Conservation (phyloP, 2,113 vertebrate species). For the Panthera uncia region DNA sequence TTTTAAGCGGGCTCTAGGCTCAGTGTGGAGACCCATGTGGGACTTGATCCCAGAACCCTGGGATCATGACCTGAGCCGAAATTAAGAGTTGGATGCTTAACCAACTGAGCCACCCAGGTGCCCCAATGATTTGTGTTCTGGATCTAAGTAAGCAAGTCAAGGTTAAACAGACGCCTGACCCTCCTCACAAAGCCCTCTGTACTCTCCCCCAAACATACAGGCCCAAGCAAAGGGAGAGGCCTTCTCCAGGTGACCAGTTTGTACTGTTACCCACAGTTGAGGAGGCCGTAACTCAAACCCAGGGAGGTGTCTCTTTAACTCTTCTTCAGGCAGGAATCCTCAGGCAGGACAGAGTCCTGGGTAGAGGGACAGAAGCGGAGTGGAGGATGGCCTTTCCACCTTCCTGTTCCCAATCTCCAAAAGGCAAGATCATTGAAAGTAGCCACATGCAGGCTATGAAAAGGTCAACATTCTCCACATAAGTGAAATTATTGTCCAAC, state of each 20-base stretch:
- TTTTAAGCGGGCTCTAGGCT: no score
- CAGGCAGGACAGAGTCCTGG: neutral
- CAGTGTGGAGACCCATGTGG: no score
- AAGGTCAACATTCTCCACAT: neutral
- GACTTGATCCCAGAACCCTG: no score
- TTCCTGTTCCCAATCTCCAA: neutral
- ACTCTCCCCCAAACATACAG: neutral
- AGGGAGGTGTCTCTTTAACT: neutral
- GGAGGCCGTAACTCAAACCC: neutral
- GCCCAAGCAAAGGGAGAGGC: neutral
- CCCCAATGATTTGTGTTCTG: neutral
- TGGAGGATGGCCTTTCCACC: neutral
- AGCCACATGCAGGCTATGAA: neutral
- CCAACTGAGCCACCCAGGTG: no score
- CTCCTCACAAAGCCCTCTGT: neutral
- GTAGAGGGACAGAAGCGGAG: neutral
- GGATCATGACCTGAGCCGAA: no score
- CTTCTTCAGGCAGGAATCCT: neutral
- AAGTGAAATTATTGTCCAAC: neutral
- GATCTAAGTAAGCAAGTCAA: neutral
- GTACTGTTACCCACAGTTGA: no score
- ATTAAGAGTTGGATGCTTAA: no score
- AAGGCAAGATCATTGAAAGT: neutral
- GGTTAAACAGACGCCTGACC: neutral
- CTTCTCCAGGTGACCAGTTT: neutral